Evolutionary conservation across 2,888 invertebrate genomes (phyloP), one percentile per base, ranked within the genome.

Genomic region (Phasia obesa): DNA sequence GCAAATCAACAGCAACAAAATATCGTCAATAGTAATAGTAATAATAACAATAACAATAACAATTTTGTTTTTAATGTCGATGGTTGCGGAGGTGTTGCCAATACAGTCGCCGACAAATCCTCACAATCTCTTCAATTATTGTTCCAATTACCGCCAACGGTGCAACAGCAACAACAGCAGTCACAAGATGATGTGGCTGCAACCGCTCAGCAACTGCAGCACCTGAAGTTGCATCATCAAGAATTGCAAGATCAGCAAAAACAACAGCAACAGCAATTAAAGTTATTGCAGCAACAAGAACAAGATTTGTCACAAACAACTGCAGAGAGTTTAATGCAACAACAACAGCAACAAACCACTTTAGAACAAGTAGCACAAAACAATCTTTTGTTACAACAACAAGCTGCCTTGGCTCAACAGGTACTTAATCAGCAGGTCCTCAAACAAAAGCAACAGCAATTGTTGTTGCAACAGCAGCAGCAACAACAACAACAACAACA

Each of bases 391-490:
- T 80, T 90, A 51, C 90, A 91, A 62, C 89, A 90, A 21, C 90
- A 90, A 74, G 85, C 88, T 11, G 87, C 88, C 0, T 74, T 88
- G 60, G 86, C 87, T n/a, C 88, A 88, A 62, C 87, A 88, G 64
- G 88, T 87, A 79, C 86, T 86, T 85, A 90, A 85, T 81, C 90
- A 88, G 53, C 89, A 89, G 76, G 85, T 85, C 15, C 83, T 89
- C 19, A 90, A 90, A 49, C 91, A 91, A 73, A 87, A 86, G 51
- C 89, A 90, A 92, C 87, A 93, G 80, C 92, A 92, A 76, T 92
- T 92, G 85, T 92, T 91, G 42, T 91, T 92, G 89, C 92, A 91
- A 84, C 93, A 88, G 57, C 88, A 89, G 85, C 89, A 90, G 86
- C 88, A 89, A 19, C 87, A 75, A 55, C 93, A 88, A 55, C 88